phyloP scores from a whole-genome alignment of 2,888 invertebrate genomes.

The Drosophila ezoana region DNA sequence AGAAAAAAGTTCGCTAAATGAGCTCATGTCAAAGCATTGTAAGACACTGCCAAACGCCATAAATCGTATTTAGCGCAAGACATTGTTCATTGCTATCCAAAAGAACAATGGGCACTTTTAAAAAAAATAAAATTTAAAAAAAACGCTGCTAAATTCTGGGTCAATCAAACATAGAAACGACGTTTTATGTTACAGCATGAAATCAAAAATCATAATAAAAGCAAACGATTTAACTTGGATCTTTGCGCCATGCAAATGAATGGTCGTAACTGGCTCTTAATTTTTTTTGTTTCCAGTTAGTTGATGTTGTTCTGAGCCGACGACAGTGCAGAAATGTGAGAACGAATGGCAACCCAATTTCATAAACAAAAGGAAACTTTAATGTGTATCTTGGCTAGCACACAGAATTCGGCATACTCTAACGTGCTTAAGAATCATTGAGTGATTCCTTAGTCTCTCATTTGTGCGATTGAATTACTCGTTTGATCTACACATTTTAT shows the following conservation, averaged over 20 bases:
- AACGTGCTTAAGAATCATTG: not conserved
- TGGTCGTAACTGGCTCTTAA: slow-evolving; percentile 68
- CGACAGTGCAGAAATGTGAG: slow-evolving; percentile 59
- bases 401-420: slow-evolving; percentile 38
- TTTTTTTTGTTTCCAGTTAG: slow-evolving; percentile 53
- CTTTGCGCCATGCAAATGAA: slow-evolving; percentile 66
- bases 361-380: slow-evolving; percentile 53
- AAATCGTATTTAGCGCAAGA: slow-evolving; percentile 60
- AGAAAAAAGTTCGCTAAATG: slow-evolving; percentile 22
- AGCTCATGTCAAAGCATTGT: slow-evolving; percentile 58
- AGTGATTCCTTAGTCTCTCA: too few species aligned
- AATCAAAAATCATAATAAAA: slow-evolving; percentile 62
- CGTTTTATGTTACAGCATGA: slow-evolving; percentile 69
- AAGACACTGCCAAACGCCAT: slow-evolving; percentile 50
- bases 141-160: slow-evolving; percentile 58
- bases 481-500: too few species aligned
- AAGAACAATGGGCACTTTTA: slow-evolving; percentile 49
- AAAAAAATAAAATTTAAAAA: slow-evolving; percentile 15
- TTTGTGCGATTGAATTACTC: too few species aligned
- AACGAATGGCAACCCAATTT: slow-evolving; percentile 64
- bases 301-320: slow-evolving; percentile 27
- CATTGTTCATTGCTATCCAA: slow-evolving; percentile 33
- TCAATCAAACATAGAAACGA: slow-evolving; percentile 60
- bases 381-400: slow-evolving; percentile 2
- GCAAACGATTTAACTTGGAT: slow-evolving; percentile 43